Evolutionary conservation across 2,797 vertebrate genomes (phyloP).

Genomic region (Chaetophractus vellerosus): DNA sequence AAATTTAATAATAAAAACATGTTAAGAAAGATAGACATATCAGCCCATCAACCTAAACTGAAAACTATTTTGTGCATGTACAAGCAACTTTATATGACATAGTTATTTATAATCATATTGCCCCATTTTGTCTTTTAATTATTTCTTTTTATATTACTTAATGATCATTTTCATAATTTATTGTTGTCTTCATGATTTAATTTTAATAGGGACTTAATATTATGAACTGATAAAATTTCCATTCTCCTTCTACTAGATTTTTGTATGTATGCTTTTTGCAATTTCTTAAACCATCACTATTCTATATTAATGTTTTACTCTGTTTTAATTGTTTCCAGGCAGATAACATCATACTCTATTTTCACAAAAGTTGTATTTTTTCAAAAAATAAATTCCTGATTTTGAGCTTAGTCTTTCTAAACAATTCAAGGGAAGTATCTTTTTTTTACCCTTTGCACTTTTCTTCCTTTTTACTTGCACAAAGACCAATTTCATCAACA

Average conservation of each 20-base stretch:
- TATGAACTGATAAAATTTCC: not conserved
- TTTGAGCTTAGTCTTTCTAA: conserved; percentile 29
- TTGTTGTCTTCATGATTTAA: not conserved
- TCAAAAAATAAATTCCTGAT: not conserved
- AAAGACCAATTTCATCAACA: not conserved
- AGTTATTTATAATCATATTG: not conserved
- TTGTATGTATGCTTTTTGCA: not conserved
- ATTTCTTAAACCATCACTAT: not conserved
- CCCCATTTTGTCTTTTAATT: not conserved
- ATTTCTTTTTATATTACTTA: not conserved
- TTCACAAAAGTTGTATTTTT: not conserved
- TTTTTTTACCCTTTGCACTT: not conserved
- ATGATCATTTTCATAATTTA: not conserved
- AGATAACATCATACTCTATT: not conserved
- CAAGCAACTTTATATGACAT: not conserved
- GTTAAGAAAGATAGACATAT: not conserved
- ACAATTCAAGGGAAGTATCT: not conserved
- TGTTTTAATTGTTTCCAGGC: not conserved
- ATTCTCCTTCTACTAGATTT: not conserved
- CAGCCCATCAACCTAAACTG: not conserved
- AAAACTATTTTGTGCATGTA: not conserved
- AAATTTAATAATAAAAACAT: not conserved
- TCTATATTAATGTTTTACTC: not conserved
- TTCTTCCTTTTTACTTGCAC: not conserved
- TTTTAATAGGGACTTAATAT: not conserved